A percentile compares a stretch with the other conserved stretches of the same genome.
phyloP scores from a whole-genome alignment of 2,888 invertebrate genomes.

The Lycophotia porphyrea region DNA sequence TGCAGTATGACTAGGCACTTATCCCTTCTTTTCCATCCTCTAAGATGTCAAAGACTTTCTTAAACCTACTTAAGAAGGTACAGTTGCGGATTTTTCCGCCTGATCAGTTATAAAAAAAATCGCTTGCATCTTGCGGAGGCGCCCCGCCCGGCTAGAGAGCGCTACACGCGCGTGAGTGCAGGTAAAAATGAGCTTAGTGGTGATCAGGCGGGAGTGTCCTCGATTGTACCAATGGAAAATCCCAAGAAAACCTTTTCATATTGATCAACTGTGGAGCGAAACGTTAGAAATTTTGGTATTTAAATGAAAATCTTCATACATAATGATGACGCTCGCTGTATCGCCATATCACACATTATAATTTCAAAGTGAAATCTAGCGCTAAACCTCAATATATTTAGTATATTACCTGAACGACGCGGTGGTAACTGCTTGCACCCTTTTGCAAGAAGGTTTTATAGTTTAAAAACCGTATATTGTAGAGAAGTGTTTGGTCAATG shows the following conservation, averaged over 20 bases:
- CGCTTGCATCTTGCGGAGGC: no score
- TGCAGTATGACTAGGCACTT: background rate
- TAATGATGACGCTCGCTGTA: slow-evolving; percentile 74
- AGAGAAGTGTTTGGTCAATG: slow-evolving; percentile 6
- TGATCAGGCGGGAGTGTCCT: no score
- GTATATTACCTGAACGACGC: slow-evolving; percentile 44
- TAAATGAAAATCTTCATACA: slow-evolving; percentile 80
- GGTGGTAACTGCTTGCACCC: slow-evolving; percentile 23
- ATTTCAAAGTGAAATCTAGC: slow-evolving; percentile 83
- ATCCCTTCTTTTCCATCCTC: background rate
- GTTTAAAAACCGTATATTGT: background rate
- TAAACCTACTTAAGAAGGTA: background rate
- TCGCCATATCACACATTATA: slow-evolving; percentile 78
- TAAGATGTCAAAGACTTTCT: slow-evolving; percentile 11
- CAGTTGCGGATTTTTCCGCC: no score
- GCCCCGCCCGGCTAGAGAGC: no score
- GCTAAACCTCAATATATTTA: slow-evolving; percentile 62
- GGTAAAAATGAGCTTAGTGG: no score
- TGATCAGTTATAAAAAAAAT: no score
- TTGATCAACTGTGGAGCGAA: slow-evolving; percentile 55
- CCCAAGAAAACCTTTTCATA: slow-evolving; percentile 35
- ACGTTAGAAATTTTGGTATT: slow-evolving; percentile 79
- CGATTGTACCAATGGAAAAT: slow-evolving; percentile 41
- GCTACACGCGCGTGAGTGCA: no score
- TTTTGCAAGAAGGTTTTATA: slow-evolving; percentile 1